Conservation (phyloP, 2,113 vertebrate genomes). For the Protobothrops mucrosquamatus region DNA sequence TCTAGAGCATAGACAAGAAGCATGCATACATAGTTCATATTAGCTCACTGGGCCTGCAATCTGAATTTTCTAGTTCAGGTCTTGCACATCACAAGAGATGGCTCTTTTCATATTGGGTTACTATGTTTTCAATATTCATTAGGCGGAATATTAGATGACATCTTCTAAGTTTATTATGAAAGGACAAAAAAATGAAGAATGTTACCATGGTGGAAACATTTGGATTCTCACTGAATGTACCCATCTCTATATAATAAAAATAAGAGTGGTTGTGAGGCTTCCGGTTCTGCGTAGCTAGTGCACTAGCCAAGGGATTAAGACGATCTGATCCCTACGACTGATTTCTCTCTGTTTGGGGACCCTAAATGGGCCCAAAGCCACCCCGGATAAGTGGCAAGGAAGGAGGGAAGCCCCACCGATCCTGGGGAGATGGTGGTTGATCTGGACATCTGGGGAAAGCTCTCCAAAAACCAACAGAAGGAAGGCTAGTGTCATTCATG, state of each 20-base stretch:
- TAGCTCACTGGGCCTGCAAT: not conserved
- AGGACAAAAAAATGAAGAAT: not conserved
- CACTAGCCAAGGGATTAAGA: no score
- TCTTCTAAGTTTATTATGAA: not conserved
- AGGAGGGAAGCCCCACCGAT: no score
- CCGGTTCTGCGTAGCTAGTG: no score
- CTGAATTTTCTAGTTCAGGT: not conserved
- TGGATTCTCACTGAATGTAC: not conserved
- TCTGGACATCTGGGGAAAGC: no score
- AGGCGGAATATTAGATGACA: not conserved
- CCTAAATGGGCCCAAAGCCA: no score
- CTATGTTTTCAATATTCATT: not conserved
- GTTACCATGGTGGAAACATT: not conserved
- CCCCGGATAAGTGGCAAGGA: no score
- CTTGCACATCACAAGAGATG: not conserved
- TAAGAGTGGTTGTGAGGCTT: not conserved
- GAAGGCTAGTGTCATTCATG: no score
- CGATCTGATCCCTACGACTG: no score
- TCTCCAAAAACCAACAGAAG: no score
- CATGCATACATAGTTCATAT: not conserved
- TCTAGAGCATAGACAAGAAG: not conserved
- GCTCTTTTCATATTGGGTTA: not conserved
- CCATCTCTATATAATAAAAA: not conserved
- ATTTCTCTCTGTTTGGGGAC: no score
- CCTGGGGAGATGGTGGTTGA: no score